Conservation (phyloP, 2,888 invertebrate species). For the Scelioninae gen. 1 region DNA sequence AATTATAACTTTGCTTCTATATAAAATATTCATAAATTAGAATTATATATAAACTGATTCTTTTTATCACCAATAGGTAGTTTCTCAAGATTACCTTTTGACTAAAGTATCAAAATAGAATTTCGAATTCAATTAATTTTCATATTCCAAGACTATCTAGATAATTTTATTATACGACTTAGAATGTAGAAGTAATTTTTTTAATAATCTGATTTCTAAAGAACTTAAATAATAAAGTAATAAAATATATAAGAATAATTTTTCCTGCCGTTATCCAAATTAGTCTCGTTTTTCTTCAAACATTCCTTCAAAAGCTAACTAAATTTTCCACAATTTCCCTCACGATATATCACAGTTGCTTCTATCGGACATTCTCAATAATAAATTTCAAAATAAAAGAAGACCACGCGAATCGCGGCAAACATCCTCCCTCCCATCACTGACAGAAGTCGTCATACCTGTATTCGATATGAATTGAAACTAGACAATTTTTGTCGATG, state of each 20-base stretch:
- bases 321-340: conserved; percentile 61
- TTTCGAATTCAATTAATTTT: conserved; percentile 37
- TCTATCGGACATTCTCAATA: conserved; percentile 66
- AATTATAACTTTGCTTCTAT: conserved; percentile 59
- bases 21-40: conserved; percentile 61
- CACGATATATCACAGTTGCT: conserved; percentile 73
- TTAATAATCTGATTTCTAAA: not conserved
- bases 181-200: conserved; percentile 42
- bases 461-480: conserved; percentile 5
- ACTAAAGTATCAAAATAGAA: conserved; percentile 61
- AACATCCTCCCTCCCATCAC: no score
- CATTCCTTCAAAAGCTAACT: conserved; percentile 60
- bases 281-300: conserved; percentile 32
- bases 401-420: conserved; percentile 8
- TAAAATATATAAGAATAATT: conserved; percentile 12
- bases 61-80: conserved; percentile 57
- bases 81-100: conserved; percentile 48
- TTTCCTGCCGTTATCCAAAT: conserved; percentile 27
- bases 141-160: conserved; percentile 50
- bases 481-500: conserved; percentile 10
- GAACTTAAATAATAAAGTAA: conserved; percentile 27
- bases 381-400: conserved; percentile 46
- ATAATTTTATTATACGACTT: conserved; percentile 43
- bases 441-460: conserved; percentile 55
- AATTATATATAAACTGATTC: conserved; percentile 51